Base-by-base conservation (phyloP, 2,113 vertebrate species). In the Crotalus horridus region DNA sequence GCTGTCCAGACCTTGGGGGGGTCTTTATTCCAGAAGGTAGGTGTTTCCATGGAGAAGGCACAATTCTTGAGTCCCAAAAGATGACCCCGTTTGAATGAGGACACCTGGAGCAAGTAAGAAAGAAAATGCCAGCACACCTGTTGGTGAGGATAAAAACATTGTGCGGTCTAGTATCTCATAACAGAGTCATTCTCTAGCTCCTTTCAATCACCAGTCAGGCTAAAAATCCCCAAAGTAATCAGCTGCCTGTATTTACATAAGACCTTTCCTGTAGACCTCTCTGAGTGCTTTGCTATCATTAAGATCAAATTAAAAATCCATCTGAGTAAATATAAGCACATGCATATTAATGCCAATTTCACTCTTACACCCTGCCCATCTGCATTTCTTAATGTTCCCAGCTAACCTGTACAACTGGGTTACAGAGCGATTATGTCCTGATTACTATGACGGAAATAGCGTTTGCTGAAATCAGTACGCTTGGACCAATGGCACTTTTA, bases 261-360 rank as follows among this genome's bases (percentile, higher is more conserved):
- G 88, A 92, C 12, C 48, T 46, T 91, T 96, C 89, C 54, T 91
- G 81, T 61, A 94, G 93, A 95, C 74, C 91, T 90, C 94, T 95
- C 0, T 0, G 64, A 96, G 90, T 0, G 0, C 88, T 96, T 96
- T 92, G 51, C 43, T 74, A 91, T 94, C 88, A 95, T 96, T 97
- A 96, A 95, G 95, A 94, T 91, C 0, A 95, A 95, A 96, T 95
- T 96, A 95, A 95, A 95, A 93, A 91, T 51, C 89, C 91, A 91
- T 91, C 92, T 95, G 89, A 94, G 91, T 93, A 94, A 93, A 94
- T 88, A 59, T 88, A 95, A 95, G 87, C 85, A 92, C 90, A 51
- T 93, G 90, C 33, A 94, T 55, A 95, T 56, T 92, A 95, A 95
- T 95, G 91, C 43, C 91, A 24, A 89, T 93, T 93, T 96, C 88